These are phyloP conservation scores for Lepilemur septentrionalis DNA, from an alignment of 2,797 vertebrate genomes.

Conservation along the genomic window DNA sequence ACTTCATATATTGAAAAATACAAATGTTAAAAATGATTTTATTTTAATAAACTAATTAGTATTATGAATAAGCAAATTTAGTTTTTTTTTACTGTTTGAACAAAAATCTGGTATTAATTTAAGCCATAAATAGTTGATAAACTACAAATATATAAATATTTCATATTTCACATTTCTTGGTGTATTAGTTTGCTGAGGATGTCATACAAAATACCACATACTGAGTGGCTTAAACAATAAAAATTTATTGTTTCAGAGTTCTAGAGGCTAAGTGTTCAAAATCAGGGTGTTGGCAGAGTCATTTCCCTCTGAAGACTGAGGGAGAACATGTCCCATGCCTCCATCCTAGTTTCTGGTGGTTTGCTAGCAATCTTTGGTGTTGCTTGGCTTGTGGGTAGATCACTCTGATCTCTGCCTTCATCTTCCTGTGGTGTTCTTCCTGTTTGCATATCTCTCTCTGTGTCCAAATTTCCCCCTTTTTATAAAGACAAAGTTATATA, in stretches of 20 bases:
- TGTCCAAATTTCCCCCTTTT: neutral
- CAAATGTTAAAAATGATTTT: neutral
- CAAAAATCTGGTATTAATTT: neutral
- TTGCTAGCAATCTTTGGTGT: neutral
- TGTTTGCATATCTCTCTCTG: neutral
- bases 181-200: neutral
- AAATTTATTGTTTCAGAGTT: neutral
- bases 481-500: neutral
- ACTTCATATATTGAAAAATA: neutral
- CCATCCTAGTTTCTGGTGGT: neutral
- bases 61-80: neutral
- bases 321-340: neutral
- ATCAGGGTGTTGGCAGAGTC: neutral
- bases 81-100: neutral
- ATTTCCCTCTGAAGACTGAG: neutral
- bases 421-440: neutral
- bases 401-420: neutral
- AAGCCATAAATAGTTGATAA: neutral
- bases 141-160: neutral
- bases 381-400: rapidly evolving
- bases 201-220: neutral
- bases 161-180: neutral
- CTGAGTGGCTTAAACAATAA: neutral
- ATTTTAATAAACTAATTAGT: neutral
- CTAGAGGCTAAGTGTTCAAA: neutral